Evolutionary conservation across 1,140 invertebrate genomes (phyloP).

Genomic region (Antheraea mylitta): DNA sequence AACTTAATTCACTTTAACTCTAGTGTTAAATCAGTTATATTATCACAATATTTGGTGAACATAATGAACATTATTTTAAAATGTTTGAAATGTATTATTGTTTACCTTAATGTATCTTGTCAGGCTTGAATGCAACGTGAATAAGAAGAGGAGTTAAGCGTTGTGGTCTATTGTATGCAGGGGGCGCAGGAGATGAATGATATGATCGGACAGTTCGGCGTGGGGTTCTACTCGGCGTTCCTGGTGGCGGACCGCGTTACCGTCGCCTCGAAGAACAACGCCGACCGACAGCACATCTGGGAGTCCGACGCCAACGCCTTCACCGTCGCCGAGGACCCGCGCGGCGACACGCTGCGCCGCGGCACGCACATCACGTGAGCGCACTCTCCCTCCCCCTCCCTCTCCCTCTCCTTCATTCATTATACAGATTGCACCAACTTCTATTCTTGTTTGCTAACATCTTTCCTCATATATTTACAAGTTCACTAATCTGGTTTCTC

Average conservation of each 20-base stretch:
- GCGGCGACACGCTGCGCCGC: constrained; percentile 93
- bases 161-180: constrained; percentile 21
- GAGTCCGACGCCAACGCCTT: constrained; percentile 96
- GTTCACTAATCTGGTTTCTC: neutral
- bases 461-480: neutral
- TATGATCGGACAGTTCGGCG: constrained; percentile 98
- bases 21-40: no score
- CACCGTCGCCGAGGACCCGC: constrained; percentile 95
- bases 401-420: no score
- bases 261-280: constrained; percentile 97
- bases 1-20: no score
- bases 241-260: constrained; percentile 94
- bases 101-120: no score
- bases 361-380: constrained; percentile 87
- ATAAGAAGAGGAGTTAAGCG: neutral
- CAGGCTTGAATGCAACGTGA: no score
- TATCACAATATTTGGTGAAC: no score
- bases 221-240: constrained; percentile 99
- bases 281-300: constrained; percentile 98
- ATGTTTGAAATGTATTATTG: no score
- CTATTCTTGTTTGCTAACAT: no score
- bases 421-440: no score
- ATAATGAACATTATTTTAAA: no score
- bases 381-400: constrained; percentile 7
- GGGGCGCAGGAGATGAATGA: constrained; percentile 66